Conservation (phyloP, 2,888 invertebrate species). For the Dyspetes luteomarginatus region DNA sequence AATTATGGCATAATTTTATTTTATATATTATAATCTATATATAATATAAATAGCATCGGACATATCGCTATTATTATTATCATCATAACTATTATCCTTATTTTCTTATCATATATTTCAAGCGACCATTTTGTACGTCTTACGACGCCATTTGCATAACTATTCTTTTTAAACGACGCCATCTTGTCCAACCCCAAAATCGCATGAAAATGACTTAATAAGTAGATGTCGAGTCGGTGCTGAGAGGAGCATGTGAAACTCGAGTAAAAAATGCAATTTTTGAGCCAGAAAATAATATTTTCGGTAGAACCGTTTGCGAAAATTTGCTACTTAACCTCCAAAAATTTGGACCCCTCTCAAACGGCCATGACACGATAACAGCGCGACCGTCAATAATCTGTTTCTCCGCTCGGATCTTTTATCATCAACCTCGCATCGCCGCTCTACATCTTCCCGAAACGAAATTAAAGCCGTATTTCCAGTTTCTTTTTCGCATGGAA, state of each 20-base stretch:
- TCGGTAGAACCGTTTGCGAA: too few species aligned
- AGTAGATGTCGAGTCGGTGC: too few species aligned
- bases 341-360: neutral
- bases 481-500: neutral
- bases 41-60: too few species aligned
- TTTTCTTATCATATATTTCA: too few species aligned
- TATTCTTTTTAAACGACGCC: neutral
- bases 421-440: neutral
- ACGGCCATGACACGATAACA: neutral
- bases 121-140: neutral
- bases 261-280: too few species aligned
- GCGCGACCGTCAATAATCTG: neutral
- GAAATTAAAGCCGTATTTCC: neutral
- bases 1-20: too few species aligned
- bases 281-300: too few species aligned
- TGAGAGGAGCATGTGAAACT: too few species aligned
- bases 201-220: too few species aligned
- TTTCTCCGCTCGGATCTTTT: neutral
- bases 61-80: too few species aligned
- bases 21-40: too few species aligned
- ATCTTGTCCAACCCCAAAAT: neutral
- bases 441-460: neutral
- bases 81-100: too few species aligned
- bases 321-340: neutral
- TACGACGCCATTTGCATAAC: neutral